Percentiles rank a stretch among this genome's conserved stretches.
Evolutionary conservation across 2,888 invertebrate genomes (phyloP).

Genomic region (Apamea anceps): DNA sequence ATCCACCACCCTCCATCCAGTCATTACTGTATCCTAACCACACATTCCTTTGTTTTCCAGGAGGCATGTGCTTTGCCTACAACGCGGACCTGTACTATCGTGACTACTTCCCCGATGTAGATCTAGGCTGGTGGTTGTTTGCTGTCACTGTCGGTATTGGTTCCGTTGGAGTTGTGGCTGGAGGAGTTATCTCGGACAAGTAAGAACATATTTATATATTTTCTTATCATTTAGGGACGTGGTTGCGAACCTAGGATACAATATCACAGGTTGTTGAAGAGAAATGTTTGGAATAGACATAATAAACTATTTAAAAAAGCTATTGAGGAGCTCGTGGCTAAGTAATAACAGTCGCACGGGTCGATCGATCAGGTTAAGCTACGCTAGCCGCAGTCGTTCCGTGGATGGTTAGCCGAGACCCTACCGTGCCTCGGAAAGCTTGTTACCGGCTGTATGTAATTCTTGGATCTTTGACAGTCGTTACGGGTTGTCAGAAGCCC

Average conservation of each 20-base stretch:
- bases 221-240: neutral
- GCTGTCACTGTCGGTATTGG: slow-evolving; percentile 96
- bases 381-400: too few relatives aligned
- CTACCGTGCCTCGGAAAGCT: too few relatives aligned
- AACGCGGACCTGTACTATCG: slow-evolving; percentile 97
- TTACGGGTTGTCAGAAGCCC: too few relatives aligned
- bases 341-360: too few relatives aligned
- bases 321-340: too few relatives aligned
- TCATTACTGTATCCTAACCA: neutral
- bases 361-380: too few relatives aligned
- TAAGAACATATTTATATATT: slow-evolving; percentile 59
- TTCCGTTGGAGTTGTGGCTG: slow-evolving; percentile 93
- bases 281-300: neutral
- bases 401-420: too few relatives aligned
- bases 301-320: neutral
- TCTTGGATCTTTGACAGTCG: too few relatives aligned
- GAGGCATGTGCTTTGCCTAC: slow-evolving; percentile 97
- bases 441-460: too few relatives aligned
- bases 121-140: slow-evolving; percentile 97
- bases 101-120: slow-evolving; percentile 96
- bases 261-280: neutral
- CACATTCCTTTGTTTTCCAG: slow-evolving; percentile 77
- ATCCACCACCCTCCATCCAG: neutral
- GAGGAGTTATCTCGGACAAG: slow-evolving; percentile 94
- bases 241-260: neutral